These are phyloP conservation scores for Campoplex nolae DNA, from an alignment of 2,888 invertebrate species.

Conservation along the genomic window DNA sequence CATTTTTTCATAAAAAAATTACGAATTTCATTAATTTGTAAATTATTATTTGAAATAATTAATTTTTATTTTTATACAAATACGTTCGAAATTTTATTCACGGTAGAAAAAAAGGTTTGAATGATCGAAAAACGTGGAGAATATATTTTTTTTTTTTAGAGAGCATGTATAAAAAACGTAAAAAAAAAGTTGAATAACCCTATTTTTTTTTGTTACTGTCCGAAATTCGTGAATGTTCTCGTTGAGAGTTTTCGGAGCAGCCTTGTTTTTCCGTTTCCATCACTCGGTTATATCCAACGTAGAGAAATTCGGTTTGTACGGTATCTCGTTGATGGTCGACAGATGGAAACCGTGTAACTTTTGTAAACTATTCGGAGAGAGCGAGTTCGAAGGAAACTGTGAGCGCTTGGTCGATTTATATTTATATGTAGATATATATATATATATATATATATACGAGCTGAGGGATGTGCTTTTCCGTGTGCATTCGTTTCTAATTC, in stretches of 20 bases:
- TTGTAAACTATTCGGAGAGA: neutral
- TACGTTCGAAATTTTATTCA: too few species aligned
- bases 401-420: neutral
- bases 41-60: too few species aligned
- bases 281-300: neutral
- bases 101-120: too few species aligned
- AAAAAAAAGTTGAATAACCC: too few species aligned
- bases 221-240: neutral
- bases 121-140: too few species aligned
- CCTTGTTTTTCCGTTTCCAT: neutral
- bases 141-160: too few species aligned
- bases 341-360: neutral
- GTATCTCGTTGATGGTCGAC: constrained; percentile 5
- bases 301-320: neutral
- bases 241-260: too few species aligned
- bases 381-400: neutral
- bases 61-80: too few species aligned
- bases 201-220: neutral
- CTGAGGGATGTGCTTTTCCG: neutral
- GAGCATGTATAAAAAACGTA: too few species aligned
- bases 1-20: too few species aligned
- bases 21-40: too few species aligned
- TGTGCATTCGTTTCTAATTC: neutral
- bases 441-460: neutral
- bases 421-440: neutral